A percentile compares a stretch with the other conserved stretches of the same genome.
phyloP scores from a whole-genome alignment of 1,140 invertebrate species.

The Bombus haemorrhoidalis region DNA sequence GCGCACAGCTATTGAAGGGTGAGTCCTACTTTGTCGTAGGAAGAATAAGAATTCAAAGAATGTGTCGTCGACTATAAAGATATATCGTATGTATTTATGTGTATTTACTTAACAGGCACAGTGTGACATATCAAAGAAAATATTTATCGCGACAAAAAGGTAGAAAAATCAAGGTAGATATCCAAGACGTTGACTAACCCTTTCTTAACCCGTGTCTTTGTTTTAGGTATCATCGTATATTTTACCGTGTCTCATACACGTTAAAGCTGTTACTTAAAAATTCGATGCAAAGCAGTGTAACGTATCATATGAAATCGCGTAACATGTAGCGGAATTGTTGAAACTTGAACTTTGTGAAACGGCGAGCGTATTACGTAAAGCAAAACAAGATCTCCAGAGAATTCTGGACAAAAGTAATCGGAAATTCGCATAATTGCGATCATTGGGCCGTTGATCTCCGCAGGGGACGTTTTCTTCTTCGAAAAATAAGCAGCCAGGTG shows the following conservation, averaged over 20 bases:
- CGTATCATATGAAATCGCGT: too few species aligned
- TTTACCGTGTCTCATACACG: too few species aligned
- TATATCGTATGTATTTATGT: background rate
- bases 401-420: background rate
- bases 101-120: too few species aligned
- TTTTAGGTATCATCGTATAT: too few species aligned
- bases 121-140: too few species aligned
- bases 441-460: too few species aligned
- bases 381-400: background rate
- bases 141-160: too few species aligned
- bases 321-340: background rate
- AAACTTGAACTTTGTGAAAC: background rate
- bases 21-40: background rate
- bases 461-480: background rate
- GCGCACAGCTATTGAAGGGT: background rate
- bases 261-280: too few species aligned
- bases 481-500: slow-evolving; percentile 18
- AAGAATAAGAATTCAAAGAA: background rate
- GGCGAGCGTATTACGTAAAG: background rate
- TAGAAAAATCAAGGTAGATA: too few species aligned
- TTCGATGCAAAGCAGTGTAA: too few species aligned
- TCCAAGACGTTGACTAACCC: too few species aligned
- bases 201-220: too few species aligned
- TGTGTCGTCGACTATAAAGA: background rate
- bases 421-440: background rate